phyloP scores from a whole-genome alignment of 2,113 vertebrate genomes.

The Phyllopteryx taeniolatus region DNA sequence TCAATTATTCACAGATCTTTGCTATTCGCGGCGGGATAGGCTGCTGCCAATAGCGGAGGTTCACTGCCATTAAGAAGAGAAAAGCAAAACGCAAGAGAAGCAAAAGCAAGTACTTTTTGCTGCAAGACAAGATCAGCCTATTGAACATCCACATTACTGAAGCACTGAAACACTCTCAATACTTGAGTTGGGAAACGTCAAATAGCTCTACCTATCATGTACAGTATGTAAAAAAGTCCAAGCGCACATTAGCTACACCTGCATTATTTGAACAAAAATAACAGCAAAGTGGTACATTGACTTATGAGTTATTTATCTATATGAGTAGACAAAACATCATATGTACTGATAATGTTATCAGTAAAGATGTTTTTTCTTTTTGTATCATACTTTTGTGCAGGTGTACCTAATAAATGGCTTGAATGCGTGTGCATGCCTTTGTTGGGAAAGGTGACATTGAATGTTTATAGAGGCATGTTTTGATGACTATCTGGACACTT shows the following conservation, averaged over 20 bases:
- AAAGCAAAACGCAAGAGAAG: background rate
- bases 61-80: conserved; percentile 1
- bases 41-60: no score
- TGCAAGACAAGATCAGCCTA: conserved; percentile 16
- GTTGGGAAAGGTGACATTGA: conserved; percentile 3
- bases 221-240: background rate
- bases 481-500: conserved; percentile 1
- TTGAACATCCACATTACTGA: conserved; percentile 14
- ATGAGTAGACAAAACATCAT: background rate
- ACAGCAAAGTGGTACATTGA: no score
- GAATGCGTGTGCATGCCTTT: background rate
- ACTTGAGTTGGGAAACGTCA: background rate
- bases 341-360: background rate
- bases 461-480: conserved; percentile 13
- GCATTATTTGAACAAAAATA: background rate
- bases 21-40: no score
- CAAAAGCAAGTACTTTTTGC: background rate
- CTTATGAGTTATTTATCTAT: background rate
- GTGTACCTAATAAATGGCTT: background rate
- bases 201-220: conserved; percentile 5
- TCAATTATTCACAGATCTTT: no score
- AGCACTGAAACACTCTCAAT: conserved; percentile 37
- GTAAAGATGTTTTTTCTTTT: background rate
- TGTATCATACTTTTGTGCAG: background rate
- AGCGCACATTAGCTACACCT: background rate